A percentile compares a stretch with the other conserved stretches of the same genome.
Conservation (phyloP, 2,113 vertebrate genomes). For the Neogobius melanostomus region DNA sequence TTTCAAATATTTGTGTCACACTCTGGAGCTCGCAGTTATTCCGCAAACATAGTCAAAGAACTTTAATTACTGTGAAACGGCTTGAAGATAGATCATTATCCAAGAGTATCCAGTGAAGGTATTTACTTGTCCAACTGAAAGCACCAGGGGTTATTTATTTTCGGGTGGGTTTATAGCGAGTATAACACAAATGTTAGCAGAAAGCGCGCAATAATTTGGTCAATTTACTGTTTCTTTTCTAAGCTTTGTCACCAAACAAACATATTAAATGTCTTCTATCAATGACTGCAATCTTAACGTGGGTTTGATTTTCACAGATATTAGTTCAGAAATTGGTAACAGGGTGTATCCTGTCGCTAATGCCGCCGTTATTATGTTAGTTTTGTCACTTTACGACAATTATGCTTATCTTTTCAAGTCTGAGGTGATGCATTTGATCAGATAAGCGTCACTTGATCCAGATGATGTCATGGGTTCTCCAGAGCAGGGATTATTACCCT, state of each 20-base stretch:
- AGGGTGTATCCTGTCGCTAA: slow-evolving; percentile 53
- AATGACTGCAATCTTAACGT: slow-evolving; percentile 21
- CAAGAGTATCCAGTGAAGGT: not conserved
- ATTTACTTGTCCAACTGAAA: slow-evolving; percentile 18
- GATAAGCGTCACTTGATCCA: slow-evolving; percentile 53
- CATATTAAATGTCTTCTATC: slow-evolving; percentile 28
- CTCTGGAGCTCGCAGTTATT: no score
- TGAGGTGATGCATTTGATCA: slow-evolving; percentile 31
- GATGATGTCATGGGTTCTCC: slow-evolving; percentile 60
- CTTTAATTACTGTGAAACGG: not conserved
- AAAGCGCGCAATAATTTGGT: not conserved
- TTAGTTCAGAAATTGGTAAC: slow-evolving; percentile 55
- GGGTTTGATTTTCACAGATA: slow-evolving; percentile 57
- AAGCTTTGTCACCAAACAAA: slow-evolving; percentile 9
- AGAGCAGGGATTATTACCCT: slow-evolving; percentile 44
- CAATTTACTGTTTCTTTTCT: not conserved
- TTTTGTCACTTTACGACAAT: slow-evolving; percentile 53
- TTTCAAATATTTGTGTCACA: not conserved
- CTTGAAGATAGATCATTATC: not conserved
- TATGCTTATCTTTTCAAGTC: slow-evolving; percentile 61
- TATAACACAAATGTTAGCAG: not conserved
- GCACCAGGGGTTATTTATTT: slow-evolving; percentile 35
- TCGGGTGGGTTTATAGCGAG: not conserved
- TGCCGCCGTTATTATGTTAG: slow-evolving; percentile 53
- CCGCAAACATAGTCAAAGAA: not conserved